Percentiles rank a stretch among this genome's conserved stretches.
Conservation (phyloP, 2,888 invertebrate species). For the Troides oblongomaculatus region DNA sequence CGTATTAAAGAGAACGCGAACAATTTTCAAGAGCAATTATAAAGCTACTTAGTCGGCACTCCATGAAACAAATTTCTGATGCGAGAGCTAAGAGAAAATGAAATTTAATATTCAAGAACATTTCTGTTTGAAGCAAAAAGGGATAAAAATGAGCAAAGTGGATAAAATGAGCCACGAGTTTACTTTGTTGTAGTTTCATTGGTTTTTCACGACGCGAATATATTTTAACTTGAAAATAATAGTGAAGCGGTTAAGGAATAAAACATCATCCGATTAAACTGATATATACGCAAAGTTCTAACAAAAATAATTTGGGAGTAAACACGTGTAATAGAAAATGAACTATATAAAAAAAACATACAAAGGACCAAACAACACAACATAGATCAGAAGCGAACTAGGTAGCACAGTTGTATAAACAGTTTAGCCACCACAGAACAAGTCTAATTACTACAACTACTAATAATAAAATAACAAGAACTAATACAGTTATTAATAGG, state of each 20-base stretch:
- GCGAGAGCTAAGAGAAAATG: conserved; percentile 29
- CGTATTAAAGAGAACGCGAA: conserved; percentile 34
- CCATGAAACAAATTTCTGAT: conserved; percentile 32
- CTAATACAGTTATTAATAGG: not conserved
- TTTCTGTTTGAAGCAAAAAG: conserved; percentile 26
- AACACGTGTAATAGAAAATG: too few species aligned
- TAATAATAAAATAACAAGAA: too few species aligned
- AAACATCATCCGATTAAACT: too few species aligned
- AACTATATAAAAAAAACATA: too few species aligned
- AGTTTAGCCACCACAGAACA: too few species aligned
- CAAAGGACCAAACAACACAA: too few species aligned
- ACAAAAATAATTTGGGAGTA: too few species aligned
- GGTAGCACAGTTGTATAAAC: too few species aligned
- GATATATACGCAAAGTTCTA: too few species aligned
- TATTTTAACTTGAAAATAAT: not conserved
- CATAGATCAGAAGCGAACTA: too few species aligned
- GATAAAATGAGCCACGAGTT: conserved; percentile 20
- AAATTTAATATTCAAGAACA: conserved; percentile 30
- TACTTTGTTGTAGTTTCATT: conserved; percentile 16
- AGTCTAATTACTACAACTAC: too few species aligned
- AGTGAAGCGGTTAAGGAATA: not conserved
- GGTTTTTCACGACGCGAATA: not conserved
- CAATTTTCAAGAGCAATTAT: conserved; percentile 34
- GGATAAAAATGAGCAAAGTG: conserved; percentile 25
- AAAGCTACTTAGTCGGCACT: conserved; percentile 31